Evolutionary conservation across 2,113 vertebrate genomes (phyloP).

Genomic region (Calidris pugnax): DNA sequence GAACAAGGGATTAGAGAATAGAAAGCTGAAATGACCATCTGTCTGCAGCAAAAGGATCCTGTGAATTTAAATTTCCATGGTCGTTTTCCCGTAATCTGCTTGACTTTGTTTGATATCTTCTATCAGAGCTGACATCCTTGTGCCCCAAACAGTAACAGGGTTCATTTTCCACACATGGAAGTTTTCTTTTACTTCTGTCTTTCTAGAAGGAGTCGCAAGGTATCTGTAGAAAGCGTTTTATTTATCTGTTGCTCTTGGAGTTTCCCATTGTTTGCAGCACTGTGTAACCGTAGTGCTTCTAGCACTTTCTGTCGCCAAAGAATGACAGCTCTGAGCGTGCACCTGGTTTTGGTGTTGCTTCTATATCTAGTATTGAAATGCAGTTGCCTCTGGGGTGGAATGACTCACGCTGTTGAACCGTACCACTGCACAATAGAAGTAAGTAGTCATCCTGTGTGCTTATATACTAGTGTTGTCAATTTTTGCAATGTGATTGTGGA

Average conservation of each 20-base stretch:
- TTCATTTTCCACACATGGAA: background rate
- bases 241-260: background rate
- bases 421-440: background rate
- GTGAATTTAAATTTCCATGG: constrained; percentile 48
- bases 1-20: constrained; percentile 80
- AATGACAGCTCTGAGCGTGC: background rate
- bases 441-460: background rate
- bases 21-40: constrained; percentile 86
- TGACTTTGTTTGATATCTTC: background rate
- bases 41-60: constrained; percentile 64
- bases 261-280: background rate
- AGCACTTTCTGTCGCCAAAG: background rate
- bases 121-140: background rate
- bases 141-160: background rate
- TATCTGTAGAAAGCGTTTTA: background rate
- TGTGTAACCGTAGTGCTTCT: background rate
- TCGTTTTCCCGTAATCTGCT: constrained; percentile 27
- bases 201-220: background rate
- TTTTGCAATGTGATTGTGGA: background rate
- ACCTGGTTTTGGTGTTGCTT: background rate
- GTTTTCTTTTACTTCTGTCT: background rate
- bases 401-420: background rate
- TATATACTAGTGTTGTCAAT: background rate
- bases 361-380: background rate
- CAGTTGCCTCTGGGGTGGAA: background rate